These are phyloP conservation scores for Cyclura pinguis DNA, from an alignment of 2,797 vertebrate species.

Conservation along the genomic window DNA sequence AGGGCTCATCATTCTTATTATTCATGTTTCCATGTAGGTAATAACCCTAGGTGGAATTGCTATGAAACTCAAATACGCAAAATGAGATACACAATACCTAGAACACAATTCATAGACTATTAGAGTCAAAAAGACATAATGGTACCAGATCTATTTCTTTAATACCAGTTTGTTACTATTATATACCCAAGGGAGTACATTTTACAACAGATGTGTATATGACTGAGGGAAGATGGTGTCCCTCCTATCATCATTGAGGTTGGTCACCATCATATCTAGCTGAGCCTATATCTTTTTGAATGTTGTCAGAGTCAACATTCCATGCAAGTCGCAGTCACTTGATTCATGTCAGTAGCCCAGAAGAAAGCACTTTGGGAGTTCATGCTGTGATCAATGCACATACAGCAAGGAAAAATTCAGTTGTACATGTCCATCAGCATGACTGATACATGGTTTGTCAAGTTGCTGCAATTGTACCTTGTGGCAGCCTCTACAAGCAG, in stretches of 20 bases:
- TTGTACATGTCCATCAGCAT: too few relatives aligned
- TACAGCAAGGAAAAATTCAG: background rate
- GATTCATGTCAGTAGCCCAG: background rate
- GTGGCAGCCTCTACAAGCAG: background rate
- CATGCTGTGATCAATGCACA: background rate
- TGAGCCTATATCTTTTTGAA: background rate
- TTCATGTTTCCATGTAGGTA: background rate
- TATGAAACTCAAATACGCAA: background rate
- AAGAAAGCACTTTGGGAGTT: background rate
- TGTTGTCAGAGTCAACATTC: background rate
- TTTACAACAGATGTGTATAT: background rate
- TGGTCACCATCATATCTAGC: background rate
- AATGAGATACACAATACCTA: background rate
- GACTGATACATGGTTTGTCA: background rate
- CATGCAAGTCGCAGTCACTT: background rate
- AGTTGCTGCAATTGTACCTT: background rate
- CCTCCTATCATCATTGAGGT: too few relatives aligned
- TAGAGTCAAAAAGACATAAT: background rate
- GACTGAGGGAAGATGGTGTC: background rate
- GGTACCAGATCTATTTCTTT: background rate
- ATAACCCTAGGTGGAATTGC: background rate
- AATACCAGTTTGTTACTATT: background rate
- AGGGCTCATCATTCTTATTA: background rate
- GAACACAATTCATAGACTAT: background rate
- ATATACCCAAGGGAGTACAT: background rate